Evolutionary conservation across 2,888 invertebrate species (phyloP), one percentile per base, ranked within the genome.

Genomic region (Bimastos eiseni): DNA sequence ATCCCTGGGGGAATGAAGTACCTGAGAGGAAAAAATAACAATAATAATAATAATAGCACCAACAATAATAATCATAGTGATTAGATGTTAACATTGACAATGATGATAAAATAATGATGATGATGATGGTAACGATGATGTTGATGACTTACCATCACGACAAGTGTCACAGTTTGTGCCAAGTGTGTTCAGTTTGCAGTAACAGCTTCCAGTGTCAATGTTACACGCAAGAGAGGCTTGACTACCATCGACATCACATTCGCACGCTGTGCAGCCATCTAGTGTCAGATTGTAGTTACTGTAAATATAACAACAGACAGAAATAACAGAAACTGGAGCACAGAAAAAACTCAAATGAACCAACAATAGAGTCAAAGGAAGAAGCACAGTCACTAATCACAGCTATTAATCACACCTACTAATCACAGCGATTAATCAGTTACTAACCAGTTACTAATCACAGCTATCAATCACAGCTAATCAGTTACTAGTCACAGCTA

Each of bases 161-260:
- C 93, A 93, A n/a, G 89, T 55, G 90, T 93, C 92, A 91, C 93
- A 93, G 41, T 92, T 92, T 38, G 90, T 89, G 44, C 93, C 93
- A 24, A 89, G 49, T 5, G 91, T 92, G 13, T 90, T 91, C 19
- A 88, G 30, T 83, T 92, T 92, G 92, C 93, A 93, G 30, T 44
- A 55, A 91, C 93, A 93, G 4, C n/a, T 91, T 24, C 93, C 93
- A 0, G 92, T 92, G 33, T 15, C 89, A 37, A 90, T 90, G 91
- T 93, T 90, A 91, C 93, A 94, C 21, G 89, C 90, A 19, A 90
- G 13, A n/a, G 89, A 88, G n/a, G 83, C 34, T 3, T 90, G 91
- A 89, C 93, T 93, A 19, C 93, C 94, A 55, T 92, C 88, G 3
- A 70, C 36, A 89, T 93, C 84, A 91, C 94, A 94, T 0, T 89